A percentile compares a stretch with the other conserved stretches of the same genome.
phyloP scores from a whole-genome alignment of 2,797 vertebrate species.

The Prionace glauca region DNA sequence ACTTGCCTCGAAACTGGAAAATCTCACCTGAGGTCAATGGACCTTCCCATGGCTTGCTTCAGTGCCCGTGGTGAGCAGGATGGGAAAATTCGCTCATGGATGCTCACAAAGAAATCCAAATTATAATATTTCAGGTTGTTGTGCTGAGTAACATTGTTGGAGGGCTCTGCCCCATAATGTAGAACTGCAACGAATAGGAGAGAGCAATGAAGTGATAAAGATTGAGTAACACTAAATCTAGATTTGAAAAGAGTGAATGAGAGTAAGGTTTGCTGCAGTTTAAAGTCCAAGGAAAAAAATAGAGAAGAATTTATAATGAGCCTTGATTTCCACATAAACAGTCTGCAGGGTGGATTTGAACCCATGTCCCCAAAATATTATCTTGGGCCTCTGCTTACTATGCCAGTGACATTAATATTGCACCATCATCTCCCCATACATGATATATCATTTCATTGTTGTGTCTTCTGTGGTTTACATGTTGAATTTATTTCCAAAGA shows the following conservation, averaged over 20 bases:
- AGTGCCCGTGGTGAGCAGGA: too few relatives aligned
- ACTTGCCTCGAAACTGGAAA: too few relatives aligned
- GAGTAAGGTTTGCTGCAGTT: not conserved
- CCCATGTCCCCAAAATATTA: too few relatives aligned
- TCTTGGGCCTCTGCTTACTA: too few relatives aligned
- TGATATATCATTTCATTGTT: not conserved
- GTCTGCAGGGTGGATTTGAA: not conserved
- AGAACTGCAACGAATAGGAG: too few relatives aligned
- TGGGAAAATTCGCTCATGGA: too few relatives aligned
- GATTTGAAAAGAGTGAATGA: not conserved
- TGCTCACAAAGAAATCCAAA: not conserved
- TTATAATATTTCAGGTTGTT: not conserved
- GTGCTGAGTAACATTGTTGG: not conserved
- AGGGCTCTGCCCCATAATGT: not conserved
- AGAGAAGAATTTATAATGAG: not conserved
- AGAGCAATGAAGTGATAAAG: not conserved
- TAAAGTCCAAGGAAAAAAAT: not conserved
- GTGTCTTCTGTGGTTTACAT: not conserved
- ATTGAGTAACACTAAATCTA: not conserved
- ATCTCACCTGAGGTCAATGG: too few relatives aligned
- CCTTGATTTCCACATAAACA: not conserved
- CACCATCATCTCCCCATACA: too few relatives aligned
- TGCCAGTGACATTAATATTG: too few relatives aligned
- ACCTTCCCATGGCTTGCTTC: too few relatives aligned
- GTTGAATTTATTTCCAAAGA: not conserved